Conservation (phyloP, 2,113 vertebrate species). For the Antigone vipio region DNA sequence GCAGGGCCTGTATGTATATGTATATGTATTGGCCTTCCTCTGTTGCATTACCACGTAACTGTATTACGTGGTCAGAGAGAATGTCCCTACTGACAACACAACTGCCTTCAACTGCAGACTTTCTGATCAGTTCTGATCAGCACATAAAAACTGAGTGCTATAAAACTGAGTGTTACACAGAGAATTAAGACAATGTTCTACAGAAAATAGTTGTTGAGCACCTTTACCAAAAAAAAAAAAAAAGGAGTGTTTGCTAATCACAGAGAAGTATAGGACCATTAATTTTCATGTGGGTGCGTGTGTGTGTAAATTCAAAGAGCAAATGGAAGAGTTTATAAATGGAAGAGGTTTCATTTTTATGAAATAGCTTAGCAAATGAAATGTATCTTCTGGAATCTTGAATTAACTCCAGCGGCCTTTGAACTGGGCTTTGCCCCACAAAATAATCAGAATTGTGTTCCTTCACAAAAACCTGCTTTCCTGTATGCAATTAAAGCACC, state of each 20-base stretch:
- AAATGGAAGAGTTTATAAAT: background rate
- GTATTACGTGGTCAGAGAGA: background rate
- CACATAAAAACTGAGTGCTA: background rate
- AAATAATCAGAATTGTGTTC: background rate
- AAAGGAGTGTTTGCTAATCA: background rate
- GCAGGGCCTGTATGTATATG: background rate
- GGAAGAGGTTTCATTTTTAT: background rate
- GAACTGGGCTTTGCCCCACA: background rate
- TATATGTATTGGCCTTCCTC: constrained; percentile 54
- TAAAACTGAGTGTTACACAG: background rate
- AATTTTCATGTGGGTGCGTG: background rate
- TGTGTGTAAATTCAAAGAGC: background rate
- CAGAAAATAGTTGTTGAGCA: background rate
- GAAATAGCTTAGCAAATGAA: background rate
- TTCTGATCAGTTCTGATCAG: background rate
- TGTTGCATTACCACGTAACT: background rate
- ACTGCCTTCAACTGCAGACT: background rate
- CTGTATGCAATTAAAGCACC: background rate
- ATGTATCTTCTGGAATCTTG: background rate
- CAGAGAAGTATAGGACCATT: background rate
- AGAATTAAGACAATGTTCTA: background rate
- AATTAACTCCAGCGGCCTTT: background rate
- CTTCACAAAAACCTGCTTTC: background rate
- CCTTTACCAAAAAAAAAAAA: background rate
- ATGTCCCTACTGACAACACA: background rate